Conservation (phyloP, 2,797 vertebrate species). For the Glossophaga mutica region DNA sequence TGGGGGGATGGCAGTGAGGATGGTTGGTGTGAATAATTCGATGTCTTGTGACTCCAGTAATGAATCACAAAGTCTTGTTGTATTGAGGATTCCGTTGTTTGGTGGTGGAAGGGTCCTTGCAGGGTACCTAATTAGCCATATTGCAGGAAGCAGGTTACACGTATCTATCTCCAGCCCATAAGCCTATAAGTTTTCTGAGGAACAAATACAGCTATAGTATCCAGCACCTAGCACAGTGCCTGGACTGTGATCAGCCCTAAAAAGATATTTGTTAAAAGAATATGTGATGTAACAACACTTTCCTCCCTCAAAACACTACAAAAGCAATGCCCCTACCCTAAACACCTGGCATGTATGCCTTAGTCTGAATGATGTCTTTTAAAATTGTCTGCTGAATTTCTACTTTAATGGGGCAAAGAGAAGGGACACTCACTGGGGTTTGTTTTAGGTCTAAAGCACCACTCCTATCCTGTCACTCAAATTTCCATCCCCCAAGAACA, state of each 20-base stretch:
- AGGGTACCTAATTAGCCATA: background rate
- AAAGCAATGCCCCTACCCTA: background rate
- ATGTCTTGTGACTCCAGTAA: background rate
- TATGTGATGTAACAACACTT: background rate
- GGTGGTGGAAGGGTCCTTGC: background rate
- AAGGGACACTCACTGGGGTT: background rate
- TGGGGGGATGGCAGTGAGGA: too few species aligned
- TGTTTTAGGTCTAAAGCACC: background rate
- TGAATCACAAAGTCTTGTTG: background rate
- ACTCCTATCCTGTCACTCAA: background rate
- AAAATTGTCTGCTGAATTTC: conserved; percentile 3
- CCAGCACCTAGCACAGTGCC: background rate
- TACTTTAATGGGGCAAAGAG: background rate
- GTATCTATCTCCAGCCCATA: background rate
- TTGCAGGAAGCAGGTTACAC: background rate
- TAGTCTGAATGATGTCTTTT: background rate
- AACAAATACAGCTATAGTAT: background rate
- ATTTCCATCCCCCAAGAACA: background rate
- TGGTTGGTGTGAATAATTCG: background rate
- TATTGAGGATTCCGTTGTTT: background rate
- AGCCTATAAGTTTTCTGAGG: background rate
- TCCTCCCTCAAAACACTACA: background rate
- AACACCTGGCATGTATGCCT: background rate
- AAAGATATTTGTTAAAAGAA: background rate
- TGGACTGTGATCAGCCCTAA: background rate